These are phyloP conservation scores for Myiozetetes cayanensis DNA, from an alignment of 2,113 vertebrate genomes.

Conservation along the genomic window DNA sequence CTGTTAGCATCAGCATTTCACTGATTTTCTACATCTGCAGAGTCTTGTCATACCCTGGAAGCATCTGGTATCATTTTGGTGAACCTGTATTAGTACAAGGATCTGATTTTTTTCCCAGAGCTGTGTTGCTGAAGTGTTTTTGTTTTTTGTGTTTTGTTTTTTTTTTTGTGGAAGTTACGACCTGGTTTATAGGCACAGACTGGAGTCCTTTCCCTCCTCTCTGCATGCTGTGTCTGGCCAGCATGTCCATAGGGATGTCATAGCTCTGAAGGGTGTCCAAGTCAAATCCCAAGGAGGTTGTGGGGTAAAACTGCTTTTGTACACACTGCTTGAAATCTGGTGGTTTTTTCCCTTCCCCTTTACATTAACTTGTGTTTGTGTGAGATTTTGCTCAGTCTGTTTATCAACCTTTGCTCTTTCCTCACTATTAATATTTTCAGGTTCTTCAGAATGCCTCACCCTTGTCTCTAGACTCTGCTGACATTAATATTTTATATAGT, in stretches of 20 bases:
- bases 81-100: not conserved
- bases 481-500: conserved; percentile 16
- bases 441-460: not conserved
- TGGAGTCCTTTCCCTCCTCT: not conserved
- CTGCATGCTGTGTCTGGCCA: not conserved
- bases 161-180: not conserved
- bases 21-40: not conserved
- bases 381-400: not conserved
- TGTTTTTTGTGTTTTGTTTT: not conserved
- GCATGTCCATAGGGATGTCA: not conserved
- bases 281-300: not conserved
- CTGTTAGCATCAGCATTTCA: not conserved
- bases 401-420: not conserved
- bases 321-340: not conserved
- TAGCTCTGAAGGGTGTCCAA: not conserved
- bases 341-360: not conserved
- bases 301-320: not conserved
- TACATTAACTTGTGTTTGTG: not conserved
- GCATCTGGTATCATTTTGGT: not conserved
- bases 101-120: not conserved
- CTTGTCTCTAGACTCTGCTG: not conserved
- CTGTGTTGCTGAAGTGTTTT: not conserved
- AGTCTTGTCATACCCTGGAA: not conserved
- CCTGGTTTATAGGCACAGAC: not conserved
- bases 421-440: not conserved